Percentiles rank a stretch among this genome's conserved stretches.
These are phyloP conservation scores for Hoplias malabaricus DNA, from an alignment of 2,113 vertebrate species.

Conservation along the genomic window DNA sequence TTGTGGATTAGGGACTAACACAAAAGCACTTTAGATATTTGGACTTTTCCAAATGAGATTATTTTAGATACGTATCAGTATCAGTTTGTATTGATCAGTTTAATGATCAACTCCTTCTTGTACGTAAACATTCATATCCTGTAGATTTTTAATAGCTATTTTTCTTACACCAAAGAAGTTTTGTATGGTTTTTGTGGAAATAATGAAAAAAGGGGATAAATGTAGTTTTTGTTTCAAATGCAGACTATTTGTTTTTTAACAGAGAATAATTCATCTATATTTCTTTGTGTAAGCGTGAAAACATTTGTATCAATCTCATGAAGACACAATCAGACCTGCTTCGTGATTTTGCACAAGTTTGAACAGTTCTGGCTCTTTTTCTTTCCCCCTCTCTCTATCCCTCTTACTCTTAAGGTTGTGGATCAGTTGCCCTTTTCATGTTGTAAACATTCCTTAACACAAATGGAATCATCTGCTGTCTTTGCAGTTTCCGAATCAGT, in stretches of 20 bases:
- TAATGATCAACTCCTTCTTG: conserved; percentile 86
- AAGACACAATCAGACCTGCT: conserved; percentile 48
- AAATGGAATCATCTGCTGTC: neutral
- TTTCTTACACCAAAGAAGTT: conserved; percentile 79
- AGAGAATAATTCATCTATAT: conserved; percentile 54
- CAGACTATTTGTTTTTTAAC: conserved; percentile 68
- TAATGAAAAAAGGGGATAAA: conserved; percentile 65
- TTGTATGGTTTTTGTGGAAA: conserved; percentile 66
- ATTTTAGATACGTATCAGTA: conserved; percentile 91
- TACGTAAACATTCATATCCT: conserved; percentile 68
- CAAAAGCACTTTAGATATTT: conserved; percentile 98
- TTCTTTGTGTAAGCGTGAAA: conserved; percentile 16
- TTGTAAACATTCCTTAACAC: neutral
- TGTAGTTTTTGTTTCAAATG: conserved; percentile 56
- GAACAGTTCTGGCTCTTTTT: conserved; percentile 45
- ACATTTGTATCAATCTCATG: conserved; percentile 51
- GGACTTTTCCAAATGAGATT: conserved; percentile 84
- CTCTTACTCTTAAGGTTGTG: neutral
- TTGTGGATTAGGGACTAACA: conserved; percentile 76
- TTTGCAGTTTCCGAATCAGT: too few species aligned
- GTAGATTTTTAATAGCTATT: conserved; percentile 72
- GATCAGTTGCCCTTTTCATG: neutral
- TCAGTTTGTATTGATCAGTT: conserved; percentile 94
- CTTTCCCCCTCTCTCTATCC: neutral
- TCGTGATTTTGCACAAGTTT: conserved; percentile 42